Base-by-base conservation (phyloP, 2,888 invertebrate species). In the Epinotia demarniana region DNA sequence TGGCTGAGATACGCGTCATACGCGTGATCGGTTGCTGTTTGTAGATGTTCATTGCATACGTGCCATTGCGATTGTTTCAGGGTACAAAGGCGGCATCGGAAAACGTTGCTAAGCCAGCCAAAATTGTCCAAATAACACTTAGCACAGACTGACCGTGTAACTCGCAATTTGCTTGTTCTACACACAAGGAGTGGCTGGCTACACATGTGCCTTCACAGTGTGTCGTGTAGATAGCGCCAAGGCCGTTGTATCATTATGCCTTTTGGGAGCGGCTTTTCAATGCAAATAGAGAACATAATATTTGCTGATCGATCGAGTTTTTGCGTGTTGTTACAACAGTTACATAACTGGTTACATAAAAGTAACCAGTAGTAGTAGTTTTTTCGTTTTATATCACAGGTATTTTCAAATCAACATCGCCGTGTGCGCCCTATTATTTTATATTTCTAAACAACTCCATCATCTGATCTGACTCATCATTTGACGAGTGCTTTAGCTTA, bases 251-350 rank as follows among this genome's bases (percentile, higher is more conserved):
- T 27, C 72, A 53, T 23, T 63, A 46, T 63, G 57, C 57, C 63
- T 33, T 46, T 57, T 55, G 60, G 69, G 74, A 64, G 64, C 58
- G 70, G 60, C 75, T 72, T 71, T 71, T 75, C 75, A 55, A 39
- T 53, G 75, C n/a, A 64, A 75, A 75, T 75, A 75, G n/a, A 16
- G 53, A 23, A 71, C 75, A 75, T 71, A 75, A 71, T 75, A 66
- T 75, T 75, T 75, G 66, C 70, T 18, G 60, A 63, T 62, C 19
- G 43, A 63, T 64, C 19, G 66, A 67, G 18, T 60, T 60, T 72
- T 60, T 19, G 12, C 60, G 27, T 64, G 61, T 73, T 53, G 58
- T 74, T 27, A 33, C 33, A 33, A 6, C 8, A 33, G 33, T 27
- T 58, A 60, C 58, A 61, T 75, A 75, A 75, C 60, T 16, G 43